These are phyloP conservation scores for Cynaeus angustus DNA, from an alignment of 2,888 invertebrate genomes.

Conservation along the genomic window DNA sequence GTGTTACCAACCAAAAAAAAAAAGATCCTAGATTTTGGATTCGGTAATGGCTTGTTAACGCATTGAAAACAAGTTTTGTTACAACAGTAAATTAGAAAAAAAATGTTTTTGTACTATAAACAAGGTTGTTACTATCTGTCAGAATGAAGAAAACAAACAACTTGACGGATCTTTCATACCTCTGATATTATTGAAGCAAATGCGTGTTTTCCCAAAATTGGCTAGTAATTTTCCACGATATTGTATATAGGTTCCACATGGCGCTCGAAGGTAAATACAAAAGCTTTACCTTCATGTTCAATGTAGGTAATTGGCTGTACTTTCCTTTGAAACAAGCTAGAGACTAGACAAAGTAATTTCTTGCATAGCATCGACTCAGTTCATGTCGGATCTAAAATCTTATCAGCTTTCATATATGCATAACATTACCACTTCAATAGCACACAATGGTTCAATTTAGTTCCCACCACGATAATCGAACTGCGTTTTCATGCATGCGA, in stretches of 20 bases:
- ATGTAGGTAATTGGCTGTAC: constrained; percentile 48
- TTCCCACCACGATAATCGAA: constrained; percentile 35
- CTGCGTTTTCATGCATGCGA: constrained; percentile 37
- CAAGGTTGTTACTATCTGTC: too few species aligned
- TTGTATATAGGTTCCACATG: not conserved
- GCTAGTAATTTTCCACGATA: not conserved
- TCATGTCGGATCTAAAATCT: constrained; percentile 45
- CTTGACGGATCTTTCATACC: not conserved
- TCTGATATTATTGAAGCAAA: not conserved
- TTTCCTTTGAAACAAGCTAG: constrained; percentile 30
- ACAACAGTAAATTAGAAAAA: too few species aligned
- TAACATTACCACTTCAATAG: constrained; percentile 48
- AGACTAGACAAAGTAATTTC: constrained; percentile 49
- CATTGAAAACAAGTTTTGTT: too few species aligned
- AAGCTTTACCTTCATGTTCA: constrained; percentile 40
- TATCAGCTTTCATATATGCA: constrained; percentile 51
- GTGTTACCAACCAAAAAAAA: too few species aligned
- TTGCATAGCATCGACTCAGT: constrained; percentile 31
- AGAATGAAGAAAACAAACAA: too few species aligned
- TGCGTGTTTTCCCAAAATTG: not conserved
- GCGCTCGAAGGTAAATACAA: constrained; percentile 37
- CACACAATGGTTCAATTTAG: constrained; percentile 47
- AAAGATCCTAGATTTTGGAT: too few species aligned
- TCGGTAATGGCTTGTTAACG: too few species aligned
- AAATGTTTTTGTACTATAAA: too few species aligned